phyloP scores from a whole-genome alignment of 2,888 invertebrate genomes.

The Drosophila recens region DNA sequence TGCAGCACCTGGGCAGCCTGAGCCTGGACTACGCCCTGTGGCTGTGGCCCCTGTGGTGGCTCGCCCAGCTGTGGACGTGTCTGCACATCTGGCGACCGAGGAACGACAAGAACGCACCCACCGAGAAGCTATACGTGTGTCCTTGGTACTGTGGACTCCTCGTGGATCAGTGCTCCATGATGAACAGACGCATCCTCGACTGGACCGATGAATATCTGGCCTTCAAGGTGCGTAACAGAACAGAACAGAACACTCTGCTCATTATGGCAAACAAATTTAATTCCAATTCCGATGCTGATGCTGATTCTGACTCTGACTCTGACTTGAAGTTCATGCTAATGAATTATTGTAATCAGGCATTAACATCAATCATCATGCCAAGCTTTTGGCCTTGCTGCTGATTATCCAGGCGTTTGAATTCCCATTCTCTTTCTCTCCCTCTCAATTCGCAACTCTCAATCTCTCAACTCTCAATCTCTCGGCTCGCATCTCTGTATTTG shows the following conservation, averaged over 20 bases:
- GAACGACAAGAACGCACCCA: constrained; percentile 92
- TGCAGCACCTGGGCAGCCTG: constrained; percentile 87
- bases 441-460: constrained; percentile 4
- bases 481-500: constrained; percentile 18
- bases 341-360: constrained; percentile 71
- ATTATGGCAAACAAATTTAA: constrained; percentile 21
- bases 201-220: constrained; percentile 85
- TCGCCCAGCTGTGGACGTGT: constrained; percentile 95
- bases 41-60: constrained; percentile 92
- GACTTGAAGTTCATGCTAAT: constrained; percentile 50
- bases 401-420: constrained; percentile 8
- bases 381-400: constrained; percentile 31
- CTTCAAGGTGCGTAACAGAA: constrained; percentile 84
- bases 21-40: constrained; percentile 89
- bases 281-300: not conserved
- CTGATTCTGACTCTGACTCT: not conserved
- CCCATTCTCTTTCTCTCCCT: not conserved
- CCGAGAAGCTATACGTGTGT: constrained; percentile 93
- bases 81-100: constrained; percentile 93
- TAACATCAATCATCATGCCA: constrained; percentile 62
- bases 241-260: not conserved
- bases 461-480: not conserved
- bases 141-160: constrained; percentile 94
- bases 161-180: constrained; percentile 93
- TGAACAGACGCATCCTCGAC: constrained; percentile 92